phyloP scores from a whole-genome alignment of 2,113 vertebrate species.

The Tetraodon nigroviridis region DNA sequence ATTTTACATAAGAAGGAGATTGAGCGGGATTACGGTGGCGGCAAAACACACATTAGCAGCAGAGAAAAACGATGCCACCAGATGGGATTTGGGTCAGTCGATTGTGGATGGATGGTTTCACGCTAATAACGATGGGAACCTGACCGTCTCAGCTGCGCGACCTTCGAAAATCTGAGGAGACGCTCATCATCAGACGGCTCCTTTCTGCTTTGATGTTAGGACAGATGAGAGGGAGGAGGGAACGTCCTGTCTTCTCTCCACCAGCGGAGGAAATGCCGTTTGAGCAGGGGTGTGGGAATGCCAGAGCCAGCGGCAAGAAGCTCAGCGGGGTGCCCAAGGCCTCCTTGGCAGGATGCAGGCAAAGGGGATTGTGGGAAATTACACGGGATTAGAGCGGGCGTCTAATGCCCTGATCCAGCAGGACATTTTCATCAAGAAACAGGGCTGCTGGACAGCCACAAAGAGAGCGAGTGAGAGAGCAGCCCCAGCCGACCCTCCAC shows the following conservation, averaged over 20 bases:
- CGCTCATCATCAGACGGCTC: slow-evolving; percentile 32
- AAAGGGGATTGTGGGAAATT: slow-evolving; percentile 78
- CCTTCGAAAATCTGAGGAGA: slow-evolving; percentile 24
- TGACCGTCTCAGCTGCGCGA: slow-evolving; percentile 34
- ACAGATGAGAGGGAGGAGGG: slow-evolving; percentile 48
- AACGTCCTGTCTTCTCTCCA: slow-evolving; percentile 51
- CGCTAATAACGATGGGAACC: slow-evolving; percentile 55
- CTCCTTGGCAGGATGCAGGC: slow-evolving; percentile 73
- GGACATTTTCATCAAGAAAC: slow-evolving; percentile 74
- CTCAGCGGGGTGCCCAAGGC: slow-evolving; percentile 64
- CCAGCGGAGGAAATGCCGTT: slow-evolving; percentile 52
- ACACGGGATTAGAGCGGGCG: slow-evolving; percentile 71
- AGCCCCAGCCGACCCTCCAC: slow-evolving; percentile 43
- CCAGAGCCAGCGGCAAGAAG: slow-evolving; percentile 55
- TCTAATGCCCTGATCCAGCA: slow-evolving; percentile 69
- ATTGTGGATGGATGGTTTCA: slow-evolving; percentile 45
- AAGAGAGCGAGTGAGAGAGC: slow-evolving; percentile 42
- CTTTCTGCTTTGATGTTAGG: slow-evolving; percentile 39
- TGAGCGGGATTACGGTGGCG: slow-evolving; percentile 54
- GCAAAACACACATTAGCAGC: slow-evolving; percentile 29
- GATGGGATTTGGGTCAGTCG: slow-evolving; percentile 56
- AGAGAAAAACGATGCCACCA: slow-evolving; percentile 44
- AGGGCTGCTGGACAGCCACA: slow-evolving; percentile 50
- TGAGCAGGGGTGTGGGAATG: slow-evolving; percentile 70
- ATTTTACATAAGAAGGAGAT: slow-evolving; percentile 65